Evolutionary conservation across 2,888 invertebrate genomes (phyloP).

Genomic region (Lamellibrachia columna): DNA sequence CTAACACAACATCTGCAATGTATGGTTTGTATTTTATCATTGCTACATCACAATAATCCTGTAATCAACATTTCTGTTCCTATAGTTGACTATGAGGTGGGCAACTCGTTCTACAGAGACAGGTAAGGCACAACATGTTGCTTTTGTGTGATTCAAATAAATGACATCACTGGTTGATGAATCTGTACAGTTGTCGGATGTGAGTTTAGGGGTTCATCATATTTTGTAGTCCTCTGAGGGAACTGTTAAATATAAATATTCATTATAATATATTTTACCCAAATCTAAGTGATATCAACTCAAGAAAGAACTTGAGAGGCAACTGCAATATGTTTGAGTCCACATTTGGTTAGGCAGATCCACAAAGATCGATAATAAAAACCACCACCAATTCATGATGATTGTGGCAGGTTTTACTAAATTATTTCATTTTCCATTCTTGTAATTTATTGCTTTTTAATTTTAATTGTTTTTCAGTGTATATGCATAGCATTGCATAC

Average conservation of each 20-base stretch:
- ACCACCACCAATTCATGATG: too few species aligned
- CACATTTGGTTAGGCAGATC: not conserved
- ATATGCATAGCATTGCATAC: not conserved
- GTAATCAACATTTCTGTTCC: not conserved
- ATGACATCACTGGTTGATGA: not conserved
- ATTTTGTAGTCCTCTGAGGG: too few species aligned
- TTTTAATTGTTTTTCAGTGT: not conserved
- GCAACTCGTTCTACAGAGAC: conserved; percentile 52
- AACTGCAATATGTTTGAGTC: not conserved
- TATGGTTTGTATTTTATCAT: not conserved
- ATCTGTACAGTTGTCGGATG: too few species aligned
- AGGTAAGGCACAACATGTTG: conserved; percentile 41
- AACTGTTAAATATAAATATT: too few species aligned
- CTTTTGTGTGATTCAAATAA: not conserved
- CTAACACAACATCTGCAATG: not conserved
- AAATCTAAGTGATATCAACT: not conserved
- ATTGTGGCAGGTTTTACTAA: too few species aligned
- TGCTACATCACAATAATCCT: not conserved
- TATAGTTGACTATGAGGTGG: conserved; percentile 48
- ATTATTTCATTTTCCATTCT: not conserved
- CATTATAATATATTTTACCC: not conserved
- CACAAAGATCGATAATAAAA: not conserved
- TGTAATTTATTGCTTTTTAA: not conserved
- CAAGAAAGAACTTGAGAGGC: not conserved
- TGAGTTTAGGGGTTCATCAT: too few species aligned